Conservation (phyloP, 2,888 invertebrate genomes). For the Pollenia angustigena region DNA sequence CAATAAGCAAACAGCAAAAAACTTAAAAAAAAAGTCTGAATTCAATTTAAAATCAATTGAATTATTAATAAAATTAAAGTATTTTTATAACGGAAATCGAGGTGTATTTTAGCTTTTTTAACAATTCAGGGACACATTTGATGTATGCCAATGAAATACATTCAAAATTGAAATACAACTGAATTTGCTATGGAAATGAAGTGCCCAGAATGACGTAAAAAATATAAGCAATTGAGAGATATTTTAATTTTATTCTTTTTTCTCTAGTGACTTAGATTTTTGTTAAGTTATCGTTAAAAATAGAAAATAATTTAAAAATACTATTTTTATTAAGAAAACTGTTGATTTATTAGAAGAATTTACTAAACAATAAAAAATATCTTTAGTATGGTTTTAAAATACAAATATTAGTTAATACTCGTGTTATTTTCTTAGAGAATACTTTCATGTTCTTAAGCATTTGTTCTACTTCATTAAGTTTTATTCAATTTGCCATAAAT, state of each 20-base stretch:
- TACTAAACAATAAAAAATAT: constrained; percentile 27
- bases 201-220: constrained; percentile 20
- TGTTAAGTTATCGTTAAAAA: neutral
- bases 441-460: constrained; percentile 44
- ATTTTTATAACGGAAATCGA: constrained; percentile 63
- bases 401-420: neutral
- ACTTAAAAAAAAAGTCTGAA: constrained; percentile 29
- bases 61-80: constrained; percentile 67
- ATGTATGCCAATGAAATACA: constrained; percentile 70
- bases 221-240: neutral
- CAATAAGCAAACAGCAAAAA: constrained; percentile 27
- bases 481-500: constrained; percentile 39
- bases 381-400: neutral
- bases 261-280: constrained; percentile 43
- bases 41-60: constrained; percentile 69
- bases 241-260: neutral
- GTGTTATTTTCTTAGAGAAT: neutral
- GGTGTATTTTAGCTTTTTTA: constrained; percentile 26
- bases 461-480: constrained; percentile 57
- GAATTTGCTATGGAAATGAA: constrained; percentile 34
- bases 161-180: constrained; percentile 2
- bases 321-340: constrained; percentile 18
- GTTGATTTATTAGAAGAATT: constrained; percentile 34
- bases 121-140: constrained; percentile 70
- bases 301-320: neutral